Evolutionary conservation across 2,888 invertebrate species (phyloP), one percentile per base, ranked within the genome.

Genomic region (Poecilobothrus nobilitatus): DNA sequence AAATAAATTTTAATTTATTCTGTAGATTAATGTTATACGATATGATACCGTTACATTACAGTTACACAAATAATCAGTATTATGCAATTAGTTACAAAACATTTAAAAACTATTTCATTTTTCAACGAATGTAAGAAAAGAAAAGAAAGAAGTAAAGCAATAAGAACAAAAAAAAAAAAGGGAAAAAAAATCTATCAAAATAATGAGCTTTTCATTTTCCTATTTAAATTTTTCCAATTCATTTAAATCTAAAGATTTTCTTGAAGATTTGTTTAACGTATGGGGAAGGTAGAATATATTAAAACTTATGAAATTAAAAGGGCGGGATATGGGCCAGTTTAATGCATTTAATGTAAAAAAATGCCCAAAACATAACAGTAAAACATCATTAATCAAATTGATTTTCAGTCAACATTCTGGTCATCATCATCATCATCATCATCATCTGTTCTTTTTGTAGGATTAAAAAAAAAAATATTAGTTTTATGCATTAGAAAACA

Each of bases 161-260:
- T 6, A 18, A 18, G 6, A 18, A 53, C 18, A 9, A 37, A 37
- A 37, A 8, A 37, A 37, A 4, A 27, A 2, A 5, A 27, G 5
- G 5, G 27, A 27, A 27, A 27, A 27, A 27, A 27, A 27, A 27
- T 8, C 9, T 41, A 41, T 41, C 15, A 15, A 53, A 53, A 53
- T 53, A 53, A 53, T 53, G 53, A 53, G 53, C 53, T 53, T 53
- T 53, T 53, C 53, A 53, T 53, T 53, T 53, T 53, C 15, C 53
- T 53, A 53, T 53, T 53, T 53, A 53, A 53, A 53, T 53, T 53
- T 53, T 53, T 53, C 53, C 53, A 53, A 53, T 53, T 53, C 53
- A 53, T 53, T 53, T 53, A 53, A 53, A 18, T 6, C 6, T 53
- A 53, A n/a, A 53, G 53, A 53, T 53, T 53, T 37, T 37, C 37